Percentiles rank a stretch among this genome's conserved stretches.
These are phyloP conservation scores for Natator depressus DNA, from an alignment of 2,113 vertebrate genomes.

Conservation along the genomic window DNA sequence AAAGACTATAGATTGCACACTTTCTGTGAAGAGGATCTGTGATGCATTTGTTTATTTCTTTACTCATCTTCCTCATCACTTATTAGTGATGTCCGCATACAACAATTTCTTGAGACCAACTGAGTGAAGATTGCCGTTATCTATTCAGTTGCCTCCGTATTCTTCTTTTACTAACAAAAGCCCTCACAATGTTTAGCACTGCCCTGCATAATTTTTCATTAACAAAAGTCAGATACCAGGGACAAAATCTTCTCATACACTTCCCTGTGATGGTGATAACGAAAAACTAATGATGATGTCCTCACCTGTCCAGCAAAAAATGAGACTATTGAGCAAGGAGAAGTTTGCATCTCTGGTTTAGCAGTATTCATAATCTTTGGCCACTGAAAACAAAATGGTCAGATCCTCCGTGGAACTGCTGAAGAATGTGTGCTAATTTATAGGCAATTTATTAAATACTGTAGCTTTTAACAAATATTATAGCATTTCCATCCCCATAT, in stretches of 20 bases:
- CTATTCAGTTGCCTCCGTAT: neutral
- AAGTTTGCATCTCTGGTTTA: neutral
- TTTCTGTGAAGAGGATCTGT: accelerated
- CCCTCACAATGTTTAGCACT: neutral
- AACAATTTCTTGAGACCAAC: neutral
- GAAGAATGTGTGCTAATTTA: conserved; percentile 10
- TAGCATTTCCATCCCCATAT: conserved; percentile 12
- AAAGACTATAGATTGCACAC: neutral
- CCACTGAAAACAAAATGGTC: neutral
- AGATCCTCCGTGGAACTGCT: neutral
- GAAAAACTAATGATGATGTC: neutral
- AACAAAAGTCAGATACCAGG: neutral
- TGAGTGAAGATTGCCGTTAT: neutral
- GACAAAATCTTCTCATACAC: neutral
- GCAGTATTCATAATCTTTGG: neutral
- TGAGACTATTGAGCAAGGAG: neutral
- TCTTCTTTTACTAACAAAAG: neutral
- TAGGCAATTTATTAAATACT: conserved; percentile 7
- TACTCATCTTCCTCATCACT: neutral
- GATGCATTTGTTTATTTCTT: neutral
- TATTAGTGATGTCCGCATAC: accelerated
- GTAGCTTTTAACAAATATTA: conserved; percentile 15
- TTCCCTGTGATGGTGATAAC: neutral
- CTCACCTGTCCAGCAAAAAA: neutral
- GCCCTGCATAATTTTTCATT: neutral